These are phyloP conservation scores for Drosophila repletoides DNA, from an alignment of 1,140 invertebrate species.

Conservation along the genomic window DNA sequence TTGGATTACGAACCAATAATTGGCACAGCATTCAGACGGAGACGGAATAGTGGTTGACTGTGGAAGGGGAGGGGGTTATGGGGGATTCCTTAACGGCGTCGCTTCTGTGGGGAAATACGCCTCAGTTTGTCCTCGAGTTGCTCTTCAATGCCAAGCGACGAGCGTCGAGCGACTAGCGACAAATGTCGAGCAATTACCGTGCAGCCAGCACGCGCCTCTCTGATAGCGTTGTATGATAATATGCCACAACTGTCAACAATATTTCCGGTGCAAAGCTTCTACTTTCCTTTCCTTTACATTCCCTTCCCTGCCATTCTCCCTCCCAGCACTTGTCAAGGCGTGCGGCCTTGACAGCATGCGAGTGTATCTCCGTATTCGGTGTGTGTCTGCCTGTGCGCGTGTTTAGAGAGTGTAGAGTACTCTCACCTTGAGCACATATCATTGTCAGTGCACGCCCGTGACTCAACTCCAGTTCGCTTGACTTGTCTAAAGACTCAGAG, in stretches of 20 bases:
- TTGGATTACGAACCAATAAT: no score
- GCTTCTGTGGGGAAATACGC: background rate
- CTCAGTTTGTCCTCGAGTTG: slow-evolving; percentile 16
- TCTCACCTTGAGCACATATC: slow-evolving; percentile 60
- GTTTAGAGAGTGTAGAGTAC: slow-evolving; percentile 14
- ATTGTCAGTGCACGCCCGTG: slow-evolving; percentile 64
- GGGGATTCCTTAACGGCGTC: no score
- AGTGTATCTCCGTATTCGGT: no score
- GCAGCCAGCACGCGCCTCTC: slow-evolving; percentile 29
- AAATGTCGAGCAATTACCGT: no score
- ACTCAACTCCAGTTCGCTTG: slow-evolving; percentile 63
- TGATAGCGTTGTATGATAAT: slow-evolving; percentile 63
- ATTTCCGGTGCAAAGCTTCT: slow-evolving; percentile 50
- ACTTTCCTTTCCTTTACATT: no score
- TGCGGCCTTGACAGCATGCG: slow-evolving; percentile 39
- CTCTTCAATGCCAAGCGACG: slow-evolving; percentile 42
- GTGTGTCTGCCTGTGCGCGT: slow-evolving; percentile 2
- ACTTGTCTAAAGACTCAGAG: slow-evolving; percentile 70
- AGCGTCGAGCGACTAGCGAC: slow-evolving; percentile 40
- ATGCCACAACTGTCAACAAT: slow-evolving; percentile 79
- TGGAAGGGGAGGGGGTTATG: no score
- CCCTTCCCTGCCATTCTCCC: background rate
- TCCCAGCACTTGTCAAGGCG: background rate
- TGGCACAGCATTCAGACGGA: no score
- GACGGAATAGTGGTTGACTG: no score